phyloP scores from a whole-genome alignment of 2,113 vertebrate genomes.

The Antigone vipio region DNA sequence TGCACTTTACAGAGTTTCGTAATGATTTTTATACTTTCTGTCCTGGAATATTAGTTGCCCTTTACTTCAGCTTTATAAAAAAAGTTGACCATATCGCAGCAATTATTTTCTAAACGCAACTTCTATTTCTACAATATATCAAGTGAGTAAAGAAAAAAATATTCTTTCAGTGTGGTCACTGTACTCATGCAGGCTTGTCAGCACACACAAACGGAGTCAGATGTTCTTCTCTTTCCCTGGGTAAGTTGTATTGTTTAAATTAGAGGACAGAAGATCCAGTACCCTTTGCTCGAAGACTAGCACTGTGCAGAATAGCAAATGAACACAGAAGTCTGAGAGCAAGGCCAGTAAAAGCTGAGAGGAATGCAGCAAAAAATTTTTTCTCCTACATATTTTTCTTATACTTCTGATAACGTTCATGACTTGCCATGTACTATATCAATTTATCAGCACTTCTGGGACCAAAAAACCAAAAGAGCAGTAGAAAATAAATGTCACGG shows the following conservation, averaged over 20 bases:
- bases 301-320: not conserved
- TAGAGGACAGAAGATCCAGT: not conserved
- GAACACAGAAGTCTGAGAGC: not conserved
- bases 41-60: not conserved
- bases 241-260: not conserved
- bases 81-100: not conserved
- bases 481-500: not conserved
- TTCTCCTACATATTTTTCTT: constrained; percentile 29
- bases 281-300: not conserved
- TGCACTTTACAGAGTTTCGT: not conserved
- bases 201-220: not conserved
- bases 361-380: constrained; percentile 33
- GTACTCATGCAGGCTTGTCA: not conserved
- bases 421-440: not conserved
- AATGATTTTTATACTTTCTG: not conserved
- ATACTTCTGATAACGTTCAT: not conserved
- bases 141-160: not conserved
- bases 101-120: not conserved
- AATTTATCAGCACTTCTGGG: not conserved
- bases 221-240: not conserved
- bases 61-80: not conserved
- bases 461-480: not conserved
- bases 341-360: not conserved
- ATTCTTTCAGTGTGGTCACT: not conserved
- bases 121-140: not conserved